Base-by-base conservation (phyloP, 1,140 invertebrate genomes). In the Dinoponera quadriceps region DNA sequence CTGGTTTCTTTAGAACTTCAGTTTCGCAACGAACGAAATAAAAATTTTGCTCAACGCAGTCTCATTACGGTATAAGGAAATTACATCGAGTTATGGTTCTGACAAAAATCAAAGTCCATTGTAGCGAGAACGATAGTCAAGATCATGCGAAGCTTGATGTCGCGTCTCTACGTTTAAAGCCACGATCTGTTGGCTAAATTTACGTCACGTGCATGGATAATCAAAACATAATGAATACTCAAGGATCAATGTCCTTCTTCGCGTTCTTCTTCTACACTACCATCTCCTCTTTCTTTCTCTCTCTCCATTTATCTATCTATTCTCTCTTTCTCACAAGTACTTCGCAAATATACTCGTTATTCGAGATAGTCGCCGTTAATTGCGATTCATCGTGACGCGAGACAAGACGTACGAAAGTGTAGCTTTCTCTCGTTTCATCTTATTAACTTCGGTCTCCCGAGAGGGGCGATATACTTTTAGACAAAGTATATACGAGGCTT, bases 161-260 rank as follows among this genome's bases (percentile, higher is more conserved):
- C 9, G 16, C 11, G 38, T 55, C 25, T 77, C 4, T 25, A 54
- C 48, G 54, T 22, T 44, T 54, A 66, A 77, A 77, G 22, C 14
- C 51, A 66, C 25, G 9, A 51, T 51, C 49, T 54, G 11, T 20
- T 55, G 18, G 14, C 38, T 44, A 18, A 48, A 2, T 81, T n/a
- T 62, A 73, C 14, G 13, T 81, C 38, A 29, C 38, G 44, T 7
- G 27, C 38, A 27, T 74, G 44, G 27, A 62, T 72, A 0, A 27
- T 62, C 48, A 49, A 73, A 82, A 82, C 59, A 60, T 54, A 27
- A 62, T 27, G 20, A 82, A 60, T 25, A 69, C 55, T 77, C 14
- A 25, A 51, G 25, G 7, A 33, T 44, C 27, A n/a, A 78, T 44
- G 14, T 78, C 57, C 20, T 54, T 44, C 51, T n/a, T 55, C 48